Base-by-base conservation (phyloP, 2,888 invertebrate species). In the Fragum sueziense region DNA sequence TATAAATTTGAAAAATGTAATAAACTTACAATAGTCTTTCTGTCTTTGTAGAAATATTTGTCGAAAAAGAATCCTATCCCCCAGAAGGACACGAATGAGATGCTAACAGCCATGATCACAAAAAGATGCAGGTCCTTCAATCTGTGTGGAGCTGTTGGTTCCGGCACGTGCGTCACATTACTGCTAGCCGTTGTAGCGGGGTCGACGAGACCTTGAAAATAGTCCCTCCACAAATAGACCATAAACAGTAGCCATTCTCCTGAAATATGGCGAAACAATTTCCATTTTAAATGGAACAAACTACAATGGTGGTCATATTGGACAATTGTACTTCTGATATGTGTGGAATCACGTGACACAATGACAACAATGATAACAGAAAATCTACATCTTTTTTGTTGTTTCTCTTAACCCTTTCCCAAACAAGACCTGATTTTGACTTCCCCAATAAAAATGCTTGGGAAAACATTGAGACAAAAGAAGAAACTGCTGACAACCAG, bases 1-100 rank as follows among this genome's bases (percentile, higher is more conserved):
- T n/a, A n/a, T n/a, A n/a, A n/a, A n/a, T n/a, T n/a, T n/a, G n/a
- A n/a, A n/a, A n/a, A n/a, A n/a, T n/a, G n/a, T n/a, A n/a, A n/a
- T n/a, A 34, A 17, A 34, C 62, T 75, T 69, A 84, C 84, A 54
- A 62, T 52, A 33, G 76, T 27, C 59, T 76, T 84, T 34, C 78
- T 73, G 61, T 80, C 76, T 54, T 71, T 76, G 76, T 96, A 94
- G 92, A 96, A 96, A 93, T 95, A 96, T 90, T 96, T 96, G 96
- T 96, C 94, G 29, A 88, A 87, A 65, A 69, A 96, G 76, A 96
- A 96, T 74, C 96, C 96, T 14, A 96, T 93, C 0, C 93, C 86
- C 88, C 96, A 95, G 91, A 96, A 96, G 72, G 95, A 94, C 20
- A 91, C 83, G 80, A 95, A 95, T 0, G 95, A 95, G 7, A 95